Conservation (phyloP, 2,888 invertebrate genomes). For the Buathra laborator region DNA sequence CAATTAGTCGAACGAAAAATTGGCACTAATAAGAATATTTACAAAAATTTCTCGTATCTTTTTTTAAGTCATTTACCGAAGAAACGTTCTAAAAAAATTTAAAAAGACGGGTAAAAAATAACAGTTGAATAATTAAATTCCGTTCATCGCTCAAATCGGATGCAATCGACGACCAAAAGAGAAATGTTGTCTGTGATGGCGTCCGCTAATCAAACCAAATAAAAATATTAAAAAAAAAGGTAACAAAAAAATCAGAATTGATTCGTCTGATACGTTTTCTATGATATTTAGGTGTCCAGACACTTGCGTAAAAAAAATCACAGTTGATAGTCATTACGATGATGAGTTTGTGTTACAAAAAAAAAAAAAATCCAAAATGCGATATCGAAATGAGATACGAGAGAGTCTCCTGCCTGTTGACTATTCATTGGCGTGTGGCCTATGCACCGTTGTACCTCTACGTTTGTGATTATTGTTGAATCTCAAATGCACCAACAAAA, state of each 20-base stretch:
- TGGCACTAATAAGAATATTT: neutral
- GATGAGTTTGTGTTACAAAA: constrained; percentile 80
- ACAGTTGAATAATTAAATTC: neutral
- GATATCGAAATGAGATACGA: constrained; percentile 79
- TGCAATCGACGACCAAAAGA: neutral
- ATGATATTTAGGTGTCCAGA: constrained; percentile 85
- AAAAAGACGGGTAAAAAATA: neutral
- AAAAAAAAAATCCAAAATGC: constrained; percentile 67
- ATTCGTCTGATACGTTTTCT: constrained; percentile 84
- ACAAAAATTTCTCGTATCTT: neutral
- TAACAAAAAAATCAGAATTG: constrained; percentile 77
- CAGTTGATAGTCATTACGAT: constrained; percentile 83
- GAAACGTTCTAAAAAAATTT: too few relatives aligned
- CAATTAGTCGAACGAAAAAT: neutral
- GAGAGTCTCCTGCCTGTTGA: constrained; percentile 75
- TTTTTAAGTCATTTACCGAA: neutral
- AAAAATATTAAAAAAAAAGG: neutral
- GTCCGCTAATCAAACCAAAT: too few relatives aligned
- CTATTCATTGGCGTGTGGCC: constrained; percentile 82
- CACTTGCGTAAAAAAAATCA: constrained; percentile 79
- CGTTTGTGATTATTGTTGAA: constrained; percentile 81
- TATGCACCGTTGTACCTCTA: constrained; percentile 82
- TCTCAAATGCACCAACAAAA: constrained; percentile 83
- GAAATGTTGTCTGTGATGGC: too few relatives aligned
- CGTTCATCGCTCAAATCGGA: neutral